phyloP scores from a whole-genome alignment of 2,113 vertebrate genomes.

The Ceratotherium simum region DNA sequence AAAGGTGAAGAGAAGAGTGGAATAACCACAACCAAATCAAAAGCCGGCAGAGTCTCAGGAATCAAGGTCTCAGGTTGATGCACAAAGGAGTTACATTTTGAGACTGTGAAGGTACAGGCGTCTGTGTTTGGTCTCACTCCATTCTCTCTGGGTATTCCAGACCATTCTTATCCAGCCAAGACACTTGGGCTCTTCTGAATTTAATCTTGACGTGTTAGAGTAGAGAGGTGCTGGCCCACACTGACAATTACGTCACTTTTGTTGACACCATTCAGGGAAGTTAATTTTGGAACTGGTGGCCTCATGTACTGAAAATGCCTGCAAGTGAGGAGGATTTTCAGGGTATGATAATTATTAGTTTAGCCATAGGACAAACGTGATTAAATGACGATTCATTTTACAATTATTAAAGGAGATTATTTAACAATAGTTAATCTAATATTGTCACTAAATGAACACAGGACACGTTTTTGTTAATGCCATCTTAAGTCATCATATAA shows the following conservation, averaged over 20 bases:
- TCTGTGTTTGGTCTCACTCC: not conserved
- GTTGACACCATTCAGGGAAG: slow-evolving; percentile 29
- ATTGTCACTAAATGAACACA: slow-evolving; percentile 31
- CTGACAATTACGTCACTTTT: not conserved
- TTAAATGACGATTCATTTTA: slow-evolving; percentile 48
- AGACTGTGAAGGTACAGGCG: not conserved
- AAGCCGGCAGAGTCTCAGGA: not conserved
- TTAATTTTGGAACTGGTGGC: slow-evolving; percentile 44
- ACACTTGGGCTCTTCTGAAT: not conserved
- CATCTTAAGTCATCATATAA: not conserved
- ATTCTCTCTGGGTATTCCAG: not conserved
- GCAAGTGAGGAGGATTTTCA: not conserved
- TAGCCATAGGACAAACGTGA: slow-evolving; percentile 5
- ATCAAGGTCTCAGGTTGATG: not conserved
- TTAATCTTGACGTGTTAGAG: not conserved
- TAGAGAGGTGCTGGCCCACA: not conserved
- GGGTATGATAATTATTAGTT: slow-evolving; percentile 29
- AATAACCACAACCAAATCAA: not conserved
- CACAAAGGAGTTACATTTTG: slow-evolving; percentile 23
- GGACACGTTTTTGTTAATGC: not conserved
- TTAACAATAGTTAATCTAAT: not conserved
- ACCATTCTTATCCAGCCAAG: not conserved
- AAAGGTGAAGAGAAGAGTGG: not conserved
- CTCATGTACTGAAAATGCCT: slow-evolving; percentile 21
- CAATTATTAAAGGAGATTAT: slow-evolving; percentile 31